These are phyloP conservation scores for Apolygus lucorum DNA, from an alignment of 1,140 invertebrate species.

Conservation along the genomic window DNA sequence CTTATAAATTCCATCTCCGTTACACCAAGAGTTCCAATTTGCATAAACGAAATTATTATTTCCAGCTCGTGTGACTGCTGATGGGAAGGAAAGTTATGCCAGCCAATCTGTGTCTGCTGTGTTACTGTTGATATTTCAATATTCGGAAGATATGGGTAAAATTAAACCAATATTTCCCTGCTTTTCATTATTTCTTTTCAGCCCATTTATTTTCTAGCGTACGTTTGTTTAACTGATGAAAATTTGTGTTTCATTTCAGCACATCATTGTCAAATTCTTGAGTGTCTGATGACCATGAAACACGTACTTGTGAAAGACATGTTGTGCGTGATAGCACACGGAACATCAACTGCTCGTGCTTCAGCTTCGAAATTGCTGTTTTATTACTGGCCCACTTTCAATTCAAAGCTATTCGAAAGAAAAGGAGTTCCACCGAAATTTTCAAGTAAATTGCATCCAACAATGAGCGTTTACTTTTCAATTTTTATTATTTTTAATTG, in stretches of 20 bases:
- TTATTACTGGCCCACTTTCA: conserved; percentile 98
- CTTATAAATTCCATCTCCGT: neutral
- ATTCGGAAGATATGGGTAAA: conserved; percentile 82
- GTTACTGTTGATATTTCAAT: conserved; percentile 96
- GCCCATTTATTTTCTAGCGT: too few relatives aligned
- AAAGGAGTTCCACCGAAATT: conserved; percentile 82
- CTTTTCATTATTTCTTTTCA: too few relatives aligned
- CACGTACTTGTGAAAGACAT: conserved; percentile 84
- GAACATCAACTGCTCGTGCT: conserved; percentile 78
- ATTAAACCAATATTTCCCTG: too few relatives aligned
- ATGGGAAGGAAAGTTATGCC: conserved; percentile 71
- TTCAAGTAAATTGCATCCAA: conserved; percentile 63
- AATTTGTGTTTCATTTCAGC: conserved; percentile 45
- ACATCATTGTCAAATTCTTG: conserved; percentile 87
- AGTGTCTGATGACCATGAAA: conserved; percentile 90
- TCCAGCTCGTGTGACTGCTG: conserved; percentile 52
- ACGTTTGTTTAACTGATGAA: too few relatives aligned
- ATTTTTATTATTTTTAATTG: too few relatives aligned
- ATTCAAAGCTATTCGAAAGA: conserved; percentile 84
- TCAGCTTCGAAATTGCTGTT: conserved; percentile 94
- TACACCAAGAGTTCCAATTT: too few relatives aligned
- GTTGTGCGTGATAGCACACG: conserved; percentile 92
- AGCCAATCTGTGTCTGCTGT: conserved; percentile 87
- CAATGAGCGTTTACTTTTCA: too few relatives aligned
- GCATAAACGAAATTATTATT: conserved; percentile 25